Conservation (phyloP, 2,888 invertebrate genomes). For the Pollenia angustigena region DNA sequence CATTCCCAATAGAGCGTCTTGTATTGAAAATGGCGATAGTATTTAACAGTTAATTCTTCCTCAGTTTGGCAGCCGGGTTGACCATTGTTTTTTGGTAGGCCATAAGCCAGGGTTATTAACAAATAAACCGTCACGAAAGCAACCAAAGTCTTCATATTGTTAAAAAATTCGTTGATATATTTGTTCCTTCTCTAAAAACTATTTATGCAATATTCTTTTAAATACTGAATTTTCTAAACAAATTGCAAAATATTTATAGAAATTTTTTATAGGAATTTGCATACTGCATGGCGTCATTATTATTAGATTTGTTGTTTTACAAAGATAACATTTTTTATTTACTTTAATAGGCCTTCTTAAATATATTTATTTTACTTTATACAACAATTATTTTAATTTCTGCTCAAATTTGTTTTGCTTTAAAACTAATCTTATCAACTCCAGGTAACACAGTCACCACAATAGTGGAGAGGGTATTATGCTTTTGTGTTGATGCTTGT, state of each 20-base stretch:
- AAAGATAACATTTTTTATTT: not conserved
- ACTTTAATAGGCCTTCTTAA: no score
- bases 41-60: slow-evolving; percentile 56
- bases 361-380: no score
- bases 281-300: not conserved
- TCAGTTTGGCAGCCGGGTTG: slow-evolving; percentile 64
- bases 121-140: slow-evolving; percentile 6
- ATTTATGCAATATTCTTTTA: slow-evolving; percentile 10
- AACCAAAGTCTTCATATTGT: slow-evolving; percentile 9
- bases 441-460: no score
- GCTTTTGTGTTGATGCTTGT: no score
- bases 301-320: not conserved
- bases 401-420: no score
- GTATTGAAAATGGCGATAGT: slow-evolving; percentile 58
- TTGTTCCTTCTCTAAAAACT: not conserved
- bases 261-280: not conserved
- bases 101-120: not conserved
- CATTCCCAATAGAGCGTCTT: slow-evolving; percentile 63
- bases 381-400: no score
- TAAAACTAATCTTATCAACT: no score
- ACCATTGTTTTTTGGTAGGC: slow-evolving; percentile 39
- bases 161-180: not conserved
- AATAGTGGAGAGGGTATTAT: no score
- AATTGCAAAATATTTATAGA: slow-evolving; percentile 29
- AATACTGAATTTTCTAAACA: not conserved